Percentiles rank a stretch among this genome's conserved stretches.
These are phyloP conservation scores for Magallana angulata DNA, from an alignment of 1,140 invertebrate genomes.

Conservation along the genomic window DNA sequence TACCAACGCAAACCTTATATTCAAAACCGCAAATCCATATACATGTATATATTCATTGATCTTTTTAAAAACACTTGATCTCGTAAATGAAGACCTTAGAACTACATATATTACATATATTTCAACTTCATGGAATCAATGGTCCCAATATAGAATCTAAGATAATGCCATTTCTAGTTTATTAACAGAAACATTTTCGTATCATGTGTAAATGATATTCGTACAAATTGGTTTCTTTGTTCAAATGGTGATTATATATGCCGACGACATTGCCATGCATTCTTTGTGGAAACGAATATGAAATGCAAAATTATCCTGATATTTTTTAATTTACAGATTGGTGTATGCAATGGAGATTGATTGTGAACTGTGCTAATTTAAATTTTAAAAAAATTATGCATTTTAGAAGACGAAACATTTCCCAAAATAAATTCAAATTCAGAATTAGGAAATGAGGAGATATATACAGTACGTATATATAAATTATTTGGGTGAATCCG, in stretches of 20 bases:
- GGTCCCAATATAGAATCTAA: slow-evolving; percentile 5
- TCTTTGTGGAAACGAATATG: too few species aligned
- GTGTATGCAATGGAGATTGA: too few species aligned
- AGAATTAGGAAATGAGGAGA: background rate
- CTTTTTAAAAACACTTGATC: too few species aligned
- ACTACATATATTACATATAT: background rate
- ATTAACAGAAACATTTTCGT: background rate
- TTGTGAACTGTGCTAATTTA: too few species aligned
- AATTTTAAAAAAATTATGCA: background rate
- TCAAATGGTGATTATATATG: background rate
- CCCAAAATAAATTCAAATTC: background rate
- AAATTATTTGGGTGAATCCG: background rate
- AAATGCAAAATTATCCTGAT: too few species aligned
- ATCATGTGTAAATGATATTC: background rate
- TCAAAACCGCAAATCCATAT: background rate
- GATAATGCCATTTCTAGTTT: background rate
- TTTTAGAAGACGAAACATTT: background rate
- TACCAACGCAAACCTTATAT: background rate
- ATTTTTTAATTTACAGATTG: too few species aligned
- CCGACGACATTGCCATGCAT: too few species aligned
- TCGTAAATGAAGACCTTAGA: too few species aligned
- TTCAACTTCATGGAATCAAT: background rate
- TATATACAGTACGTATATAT: background rate
- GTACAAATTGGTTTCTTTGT: background rate
- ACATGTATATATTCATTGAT: background rate